Percentiles rank a stretch among this genome's conserved stretches.
These are phyloP conservation scores for Etia nguti DNA, from an alignment of 2,113 vertebrate species.

Conservation along the genomic window DNA sequence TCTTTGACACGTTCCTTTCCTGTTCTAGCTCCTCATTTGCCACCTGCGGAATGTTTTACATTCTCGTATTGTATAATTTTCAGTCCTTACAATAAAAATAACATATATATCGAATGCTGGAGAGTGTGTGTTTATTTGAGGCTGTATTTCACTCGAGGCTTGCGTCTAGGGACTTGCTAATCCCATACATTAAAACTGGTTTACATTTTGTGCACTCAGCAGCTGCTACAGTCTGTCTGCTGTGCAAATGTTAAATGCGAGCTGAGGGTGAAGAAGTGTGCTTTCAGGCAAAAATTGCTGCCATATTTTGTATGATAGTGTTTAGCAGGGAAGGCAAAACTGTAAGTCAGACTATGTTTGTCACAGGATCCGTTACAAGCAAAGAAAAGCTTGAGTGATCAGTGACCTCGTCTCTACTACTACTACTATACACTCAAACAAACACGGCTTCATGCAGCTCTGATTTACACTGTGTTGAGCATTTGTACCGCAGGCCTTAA, in stretches of 20 bases:
- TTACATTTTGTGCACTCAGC: slow-evolving; percentile 36
- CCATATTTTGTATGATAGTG: neutral
- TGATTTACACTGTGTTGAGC: neutral
- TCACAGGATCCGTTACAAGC: neutral
- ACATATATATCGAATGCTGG: slow-evolving; percentile 36
- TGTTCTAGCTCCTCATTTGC: slow-evolving; percentile 2
- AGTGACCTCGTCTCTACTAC: neutral
- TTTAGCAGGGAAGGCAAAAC: neutral
- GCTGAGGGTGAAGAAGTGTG: neutral
- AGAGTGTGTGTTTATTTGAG: slow-evolving; percentile 28
- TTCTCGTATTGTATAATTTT: slow-evolving; percentile 57
- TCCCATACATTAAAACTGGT: slow-evolving; percentile 15
- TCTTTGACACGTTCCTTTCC: slow-evolving; percentile 55
- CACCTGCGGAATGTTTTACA: slow-evolving; percentile 56
- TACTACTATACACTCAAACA: neutral
- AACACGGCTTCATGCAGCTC: neutral
- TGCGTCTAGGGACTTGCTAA: neutral
- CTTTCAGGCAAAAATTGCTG: neutral
- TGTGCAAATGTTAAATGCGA: neutral
- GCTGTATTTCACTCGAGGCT: neutral
- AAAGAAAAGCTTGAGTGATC: neutral
- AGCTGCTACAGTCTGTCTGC: neutral
- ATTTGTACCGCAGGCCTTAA: neutral
- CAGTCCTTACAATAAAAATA: slow-evolving; percentile 69
- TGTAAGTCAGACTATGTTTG: neutral